Evolutionary conservation across 23 tunicate genomes (phyloP).

Genomic region (Trididemnum miniatum): DNA sequence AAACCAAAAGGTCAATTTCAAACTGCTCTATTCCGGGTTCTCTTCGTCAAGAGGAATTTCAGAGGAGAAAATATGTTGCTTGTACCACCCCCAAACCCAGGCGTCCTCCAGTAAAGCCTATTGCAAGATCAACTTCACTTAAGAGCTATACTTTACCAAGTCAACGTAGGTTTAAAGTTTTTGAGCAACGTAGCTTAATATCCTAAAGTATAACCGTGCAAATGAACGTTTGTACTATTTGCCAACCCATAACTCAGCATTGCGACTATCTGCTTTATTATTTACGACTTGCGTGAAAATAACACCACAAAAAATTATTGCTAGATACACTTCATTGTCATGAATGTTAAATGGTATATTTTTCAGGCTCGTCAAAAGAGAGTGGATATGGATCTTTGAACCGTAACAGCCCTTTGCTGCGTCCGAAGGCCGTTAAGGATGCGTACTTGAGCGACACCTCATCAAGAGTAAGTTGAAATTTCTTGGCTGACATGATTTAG

Average conservation of each 20-base stretch:
- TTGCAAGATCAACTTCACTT: no score
- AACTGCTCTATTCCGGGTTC: not conserved
- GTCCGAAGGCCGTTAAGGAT: constrained; percentile 12
- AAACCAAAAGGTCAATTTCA: not conserved
- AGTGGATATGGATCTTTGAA: constrained; percentile 62
- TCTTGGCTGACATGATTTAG: no score
- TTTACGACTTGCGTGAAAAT: no score
- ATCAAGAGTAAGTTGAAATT: constrained; percentile 17
- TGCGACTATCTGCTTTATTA: no score
- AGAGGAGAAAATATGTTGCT: not conserved
- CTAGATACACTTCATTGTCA: no score
- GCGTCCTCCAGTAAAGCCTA: not conserved
- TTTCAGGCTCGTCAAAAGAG: constrained; percentile 52
- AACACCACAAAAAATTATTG: no score
- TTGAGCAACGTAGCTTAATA: no score
- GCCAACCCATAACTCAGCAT: no score
- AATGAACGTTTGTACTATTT: no score
- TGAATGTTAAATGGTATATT: not conserved
- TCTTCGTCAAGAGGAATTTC: not conserved
- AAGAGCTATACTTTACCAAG: no score
- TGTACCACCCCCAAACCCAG: not conserved
- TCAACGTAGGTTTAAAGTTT: no score
- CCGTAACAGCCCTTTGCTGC: constrained; percentile 16
- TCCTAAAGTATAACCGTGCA: no score
- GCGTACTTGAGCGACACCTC: constrained; percentile 5